A percentile compares a stretch with the other conserved stretches of the same genome.
phyloP scores from a whole-genome alignment of 2,113 vertebrate species.

The Planiliza haematocheilus region DNA sequence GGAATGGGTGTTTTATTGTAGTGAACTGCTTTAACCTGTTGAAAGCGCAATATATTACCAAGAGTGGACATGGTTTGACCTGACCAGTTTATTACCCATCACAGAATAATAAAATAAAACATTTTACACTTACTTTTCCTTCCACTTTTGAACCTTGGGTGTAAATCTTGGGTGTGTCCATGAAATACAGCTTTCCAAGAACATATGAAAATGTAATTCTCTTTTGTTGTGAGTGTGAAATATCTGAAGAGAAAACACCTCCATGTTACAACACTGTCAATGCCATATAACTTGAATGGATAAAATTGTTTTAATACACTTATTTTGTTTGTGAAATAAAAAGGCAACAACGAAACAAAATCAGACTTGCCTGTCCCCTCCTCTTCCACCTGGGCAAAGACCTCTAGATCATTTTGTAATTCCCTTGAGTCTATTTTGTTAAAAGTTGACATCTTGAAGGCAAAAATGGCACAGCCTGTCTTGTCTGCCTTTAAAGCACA shows the following conservation, averaged over 20 bases:
- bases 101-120: not conserved
- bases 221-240: not conserved
- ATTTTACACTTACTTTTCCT: conserved; percentile 58
- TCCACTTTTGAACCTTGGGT: conserved; percentile 40
- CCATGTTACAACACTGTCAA: not conserved
- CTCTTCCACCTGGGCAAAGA: conserved; percentile 55
- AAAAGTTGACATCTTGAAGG: conserved; percentile 52
- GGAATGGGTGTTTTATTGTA: not conserved
- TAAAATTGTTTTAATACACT: not conserved
- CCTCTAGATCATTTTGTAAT: not conserved
- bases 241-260: conserved; percentile 35
- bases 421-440: conserved; percentile 12
- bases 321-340: not conserved
- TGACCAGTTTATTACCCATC: not conserved
- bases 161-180: conserved; percentile 71
- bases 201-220: conserved; percentile 16
- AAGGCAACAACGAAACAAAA: not conserved
- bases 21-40: conserved; percentile 9
- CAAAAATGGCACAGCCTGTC: conserved; percentile 64
- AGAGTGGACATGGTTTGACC: not conserved
- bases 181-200: conserved; percentile 72
- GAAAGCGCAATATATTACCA: not conserved
- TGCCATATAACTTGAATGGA: not conserved
- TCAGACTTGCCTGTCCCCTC: conserved; percentile 73
- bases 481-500: conserved; percentile 44